These are phyloP conservation scores for Spinibarbus caldwelli DNA, from an alignment of 2,797 vertebrate genomes.

Conservation along the genomic window DNA sequence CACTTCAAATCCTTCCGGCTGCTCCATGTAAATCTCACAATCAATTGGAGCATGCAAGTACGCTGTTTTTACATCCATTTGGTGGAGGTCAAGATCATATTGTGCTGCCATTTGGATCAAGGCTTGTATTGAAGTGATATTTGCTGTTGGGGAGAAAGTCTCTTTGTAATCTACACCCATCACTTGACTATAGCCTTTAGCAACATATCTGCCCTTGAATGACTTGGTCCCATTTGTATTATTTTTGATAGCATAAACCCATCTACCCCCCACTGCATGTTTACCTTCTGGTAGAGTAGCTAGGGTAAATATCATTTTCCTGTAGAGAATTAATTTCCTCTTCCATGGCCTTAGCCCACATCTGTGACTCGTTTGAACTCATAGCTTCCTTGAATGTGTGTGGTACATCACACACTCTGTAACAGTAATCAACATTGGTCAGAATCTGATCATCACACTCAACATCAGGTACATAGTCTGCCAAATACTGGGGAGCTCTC, in stretches of 20 bases:
- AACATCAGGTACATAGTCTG: too few relatives aligned
- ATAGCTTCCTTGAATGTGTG: too few relatives aligned
- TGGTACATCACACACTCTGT: conserved; percentile 10
- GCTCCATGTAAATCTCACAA: fast-evolving
- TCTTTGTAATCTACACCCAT: conserved; percentile 13
- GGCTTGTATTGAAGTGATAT: background rate
- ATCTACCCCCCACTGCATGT: background rate
- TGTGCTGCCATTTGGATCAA: background rate
- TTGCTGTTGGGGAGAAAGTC: background rate
- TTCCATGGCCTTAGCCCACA: too few relatives aligned
- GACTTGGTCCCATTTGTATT: background rate
- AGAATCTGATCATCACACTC: too few relatives aligned
- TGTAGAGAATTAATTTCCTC: too few relatives aligned
- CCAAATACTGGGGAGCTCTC: background rate
- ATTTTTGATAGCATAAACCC: background rate
- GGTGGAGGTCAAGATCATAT: too few relatives aligned
- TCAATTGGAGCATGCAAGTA: too few relatives aligned
- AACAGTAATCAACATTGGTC: conserved; percentile 5
- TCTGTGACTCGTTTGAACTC: too few relatives aligned
- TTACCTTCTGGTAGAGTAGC: background rate
- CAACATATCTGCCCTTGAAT: background rate
- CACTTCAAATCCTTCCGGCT: too few relatives aligned
- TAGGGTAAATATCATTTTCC: too few relatives aligned
- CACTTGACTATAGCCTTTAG: background rate
- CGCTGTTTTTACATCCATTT: too few relatives aligned